Base-by-base conservation (phyloP, 2,797 vertebrate genomes). In the Bovichtus diacanthus region DNA sequence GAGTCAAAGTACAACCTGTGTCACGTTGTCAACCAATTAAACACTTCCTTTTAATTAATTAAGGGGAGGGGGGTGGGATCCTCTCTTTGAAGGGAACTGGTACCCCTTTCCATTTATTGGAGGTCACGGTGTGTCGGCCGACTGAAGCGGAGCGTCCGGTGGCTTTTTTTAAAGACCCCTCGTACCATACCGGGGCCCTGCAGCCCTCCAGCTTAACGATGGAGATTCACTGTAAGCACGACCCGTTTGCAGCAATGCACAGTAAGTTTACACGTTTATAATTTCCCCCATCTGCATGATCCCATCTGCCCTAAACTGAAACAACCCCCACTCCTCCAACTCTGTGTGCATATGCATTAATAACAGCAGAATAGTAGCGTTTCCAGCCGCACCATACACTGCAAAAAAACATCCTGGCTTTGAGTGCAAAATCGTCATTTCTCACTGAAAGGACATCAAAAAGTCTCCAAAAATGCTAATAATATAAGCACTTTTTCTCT, bases 171-270 rank as follows among this genome's bases (percentile, higher is more conserved):
- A 27, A 74, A 85, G 62, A 71, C 34, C 78, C 65, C 72, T 82
- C 27, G 31, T 25, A 65, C 80, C 67, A 59, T 47, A 49, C 41
- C 68, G 68, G 85, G 88, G 86, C 66, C 74, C 87, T 86, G 23
- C 80, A 82, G 79, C 53, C 77, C 71, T 38, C 9, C 62, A 90
- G 84, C 85, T 88, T 87, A 90, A 90, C 89, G 92, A 99, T 99
- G 98, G 98, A 99, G 96, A 99, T 99, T 95, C 98, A 99, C 94
- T 99, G 98, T 96, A 99, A 99, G 94, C 97, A 98, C 97, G 98
- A 99, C 95, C 98, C 98, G 92, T 99, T 99, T 91, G 98, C 98
- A 86, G 98, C 98, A 78, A 99, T 99, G 98, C 98, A 99, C 96
- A 97, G 98, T 99, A 97, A 99, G 98, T 99, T 83, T 47, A 59